Evolutionary conservation across 2,797 vertebrate species (phyloP).

Genomic region (Garrulus glandarius): DNA sequence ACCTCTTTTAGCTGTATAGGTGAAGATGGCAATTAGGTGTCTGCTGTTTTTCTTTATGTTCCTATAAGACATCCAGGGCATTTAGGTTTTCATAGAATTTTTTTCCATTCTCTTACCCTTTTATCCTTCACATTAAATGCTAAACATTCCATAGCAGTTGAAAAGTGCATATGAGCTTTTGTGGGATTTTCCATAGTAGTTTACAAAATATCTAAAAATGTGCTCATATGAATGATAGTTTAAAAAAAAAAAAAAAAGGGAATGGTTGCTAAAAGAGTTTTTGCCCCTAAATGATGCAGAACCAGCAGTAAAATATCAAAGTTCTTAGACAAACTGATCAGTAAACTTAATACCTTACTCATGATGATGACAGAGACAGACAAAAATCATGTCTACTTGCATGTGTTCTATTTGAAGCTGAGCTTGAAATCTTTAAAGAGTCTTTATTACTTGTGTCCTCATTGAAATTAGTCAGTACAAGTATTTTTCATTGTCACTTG

Average conservation of each 20-base stretch:
- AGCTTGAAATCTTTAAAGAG: neutral
- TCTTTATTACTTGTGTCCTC: neutral
- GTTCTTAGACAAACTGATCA: neutral
- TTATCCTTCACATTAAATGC: neutral
- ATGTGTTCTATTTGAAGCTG: neutral
- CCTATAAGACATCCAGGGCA: neutral
- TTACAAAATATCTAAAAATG: neutral
- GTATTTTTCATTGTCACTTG: neutral
- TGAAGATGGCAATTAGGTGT: constrained; percentile 51
- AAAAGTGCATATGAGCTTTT: neutral
- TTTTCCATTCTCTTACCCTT: neutral
- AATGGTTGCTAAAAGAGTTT: neutral
- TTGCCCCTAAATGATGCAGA: neutral
- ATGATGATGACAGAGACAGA: neutral
- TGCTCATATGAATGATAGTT: neutral
- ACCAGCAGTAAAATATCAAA: neutral
- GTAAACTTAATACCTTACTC: neutral
- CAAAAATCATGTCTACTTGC: neutral
- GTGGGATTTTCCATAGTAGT: neutral
- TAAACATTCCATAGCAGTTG: neutral
- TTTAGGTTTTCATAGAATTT: neutral
- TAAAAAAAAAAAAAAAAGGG: neutral
- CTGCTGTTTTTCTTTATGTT: neutral
- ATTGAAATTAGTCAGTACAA: neutral
- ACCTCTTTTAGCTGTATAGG: constrained; percentile 46